A percentile compares a stretch with the other conserved stretches of the same genome.
Conservation (phyloP, 2,113 vertebrate genomes). For the Limnothrissa miodon region DNA sequence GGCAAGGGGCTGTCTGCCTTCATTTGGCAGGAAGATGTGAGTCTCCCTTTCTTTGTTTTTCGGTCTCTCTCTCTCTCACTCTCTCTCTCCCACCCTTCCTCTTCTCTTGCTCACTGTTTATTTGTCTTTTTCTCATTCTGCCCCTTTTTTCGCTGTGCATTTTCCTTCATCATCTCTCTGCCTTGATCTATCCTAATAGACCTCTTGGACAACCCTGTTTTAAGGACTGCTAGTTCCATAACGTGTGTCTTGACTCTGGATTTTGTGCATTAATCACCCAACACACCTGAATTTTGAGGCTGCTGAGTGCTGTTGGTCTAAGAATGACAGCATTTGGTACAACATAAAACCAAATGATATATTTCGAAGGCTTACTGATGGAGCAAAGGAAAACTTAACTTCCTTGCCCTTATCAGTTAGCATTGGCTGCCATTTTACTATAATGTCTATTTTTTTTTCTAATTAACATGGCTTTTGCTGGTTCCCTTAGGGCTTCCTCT, state of each 20-base stretch:
- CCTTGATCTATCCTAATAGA: background rate
- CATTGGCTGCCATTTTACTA: too few relatives aligned
- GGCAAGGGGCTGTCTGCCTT: constrained; percentile 33
- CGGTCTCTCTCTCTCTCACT: background rate
- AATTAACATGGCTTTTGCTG: background rate
- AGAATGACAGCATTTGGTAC: too few relatives aligned
- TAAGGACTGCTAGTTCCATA: background rate
- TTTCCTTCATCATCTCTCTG: background rate
- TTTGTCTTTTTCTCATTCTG: background rate
- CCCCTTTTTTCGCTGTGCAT: background rate
- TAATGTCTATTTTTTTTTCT: too few relatives aligned
- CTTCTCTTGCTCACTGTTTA: background rate
- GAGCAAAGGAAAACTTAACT: too few relatives aligned
- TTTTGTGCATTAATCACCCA: too few relatives aligned
- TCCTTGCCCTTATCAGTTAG: too few relatives aligned
- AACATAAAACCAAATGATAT: too few relatives aligned
- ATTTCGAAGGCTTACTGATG: too few relatives aligned
- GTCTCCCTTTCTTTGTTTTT: background rate
- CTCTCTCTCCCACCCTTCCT: background rate
- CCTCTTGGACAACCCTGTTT: background rate
- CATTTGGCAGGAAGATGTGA: constrained; percentile 20
- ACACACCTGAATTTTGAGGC: too few relatives aligned
- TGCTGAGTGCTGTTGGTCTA: too few relatives aligned
- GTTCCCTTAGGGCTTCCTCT: background rate
- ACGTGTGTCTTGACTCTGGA: too few relatives aligned